These are phyloP conservation scores for Monodelphis domestica DNA, from an alignment of 2,797 vertebrate genomes.

Conservation along the genomic window DNA sequence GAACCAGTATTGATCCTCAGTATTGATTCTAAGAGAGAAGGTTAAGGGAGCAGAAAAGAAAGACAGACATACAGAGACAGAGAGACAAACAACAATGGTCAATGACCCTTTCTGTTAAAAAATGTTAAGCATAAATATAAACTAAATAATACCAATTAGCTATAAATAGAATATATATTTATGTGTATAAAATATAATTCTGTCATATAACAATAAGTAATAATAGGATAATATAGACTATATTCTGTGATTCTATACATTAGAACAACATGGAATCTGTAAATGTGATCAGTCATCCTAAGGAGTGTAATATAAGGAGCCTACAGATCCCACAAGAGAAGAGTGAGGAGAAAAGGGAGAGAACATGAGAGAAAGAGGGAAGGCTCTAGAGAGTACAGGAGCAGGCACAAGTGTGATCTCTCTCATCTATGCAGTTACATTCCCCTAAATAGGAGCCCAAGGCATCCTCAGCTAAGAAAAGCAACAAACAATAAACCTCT, in stretches of 20 bases:
- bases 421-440: neutral
- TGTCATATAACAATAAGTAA: neutral
- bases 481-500: neutral
- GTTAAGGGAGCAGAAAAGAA: no score
- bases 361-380: neutral
- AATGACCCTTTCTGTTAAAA: neutral
- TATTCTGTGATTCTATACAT: neutral
- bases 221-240: neutral
- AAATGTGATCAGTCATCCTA: neutral
- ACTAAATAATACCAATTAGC: neutral
- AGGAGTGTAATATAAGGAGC: no score
- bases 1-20: no score
- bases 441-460: neutral
- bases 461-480: conserved; percentile 16
- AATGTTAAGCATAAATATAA: neutral
- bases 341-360: neutral
- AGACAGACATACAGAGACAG: no score
- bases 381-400: neutral
- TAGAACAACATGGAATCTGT: neutral
- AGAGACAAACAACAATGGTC: neutral
- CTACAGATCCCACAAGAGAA: neutral
- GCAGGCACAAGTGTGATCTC: neutral
- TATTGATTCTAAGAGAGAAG: no score
- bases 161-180: neutral
- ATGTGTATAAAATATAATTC: neutral